Conservation (phyloP, 2,113 vertebrate genomes). For the Hippocampus abdominalis region DNA sequence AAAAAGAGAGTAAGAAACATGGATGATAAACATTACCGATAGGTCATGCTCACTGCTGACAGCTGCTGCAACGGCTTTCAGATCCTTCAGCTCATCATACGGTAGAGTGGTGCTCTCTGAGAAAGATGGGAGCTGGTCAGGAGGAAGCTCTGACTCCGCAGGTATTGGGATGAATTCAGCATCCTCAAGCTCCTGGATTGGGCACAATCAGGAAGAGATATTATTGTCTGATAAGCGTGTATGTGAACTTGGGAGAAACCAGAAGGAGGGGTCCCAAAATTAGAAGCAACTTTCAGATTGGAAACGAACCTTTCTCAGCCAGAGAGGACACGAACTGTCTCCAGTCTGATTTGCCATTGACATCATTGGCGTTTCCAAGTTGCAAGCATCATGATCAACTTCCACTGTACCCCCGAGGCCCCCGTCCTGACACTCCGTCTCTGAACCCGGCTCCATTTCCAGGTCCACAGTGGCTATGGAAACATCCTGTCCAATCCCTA, state of each 20-base stretch:
- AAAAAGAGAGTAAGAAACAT: not conserved
- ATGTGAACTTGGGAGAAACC: not conserved
- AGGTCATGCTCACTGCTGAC: slow-evolving; percentile 59
- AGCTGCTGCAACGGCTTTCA: slow-evolving; percentile 77
- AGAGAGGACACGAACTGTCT: slow-evolving; percentile 92
- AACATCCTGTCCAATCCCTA: slow-evolving; percentile 80
- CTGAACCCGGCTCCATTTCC: slow-evolving; percentile 78
- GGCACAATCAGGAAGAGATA: slow-evolving; percentile 7
- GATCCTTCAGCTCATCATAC: slow-evolving; percentile 82
- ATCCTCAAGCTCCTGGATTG: slow-evolving; percentile 85
- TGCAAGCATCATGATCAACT: slow-evolving; percentile 80
- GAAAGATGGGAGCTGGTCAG: slow-evolving; percentile 41
- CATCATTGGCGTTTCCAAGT: slow-evolving; percentile 78
- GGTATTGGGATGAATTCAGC: slow-evolving; percentile 97
- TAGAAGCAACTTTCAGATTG: not conserved
- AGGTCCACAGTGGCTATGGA: slow-evolving; percentile 77
- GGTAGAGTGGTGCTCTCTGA: slow-evolving; percentile 68
- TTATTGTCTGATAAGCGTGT: not conserved
- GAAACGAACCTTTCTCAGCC: slow-evolving; percentile 87
- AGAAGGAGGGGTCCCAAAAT: not conserved
- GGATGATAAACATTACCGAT: slow-evolving; percentile 49
- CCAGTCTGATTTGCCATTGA: slow-evolving; percentile 72
- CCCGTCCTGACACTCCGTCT: slow-evolving; percentile 80
- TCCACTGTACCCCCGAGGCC: slow-evolving; percentile 92
- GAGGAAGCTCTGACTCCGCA: slow-evolving; percentile 52